Evolutionary conservation across 2,888 invertebrate genomes (phyloP).

Genomic region (Eupithecia pulchellata): DNA sequence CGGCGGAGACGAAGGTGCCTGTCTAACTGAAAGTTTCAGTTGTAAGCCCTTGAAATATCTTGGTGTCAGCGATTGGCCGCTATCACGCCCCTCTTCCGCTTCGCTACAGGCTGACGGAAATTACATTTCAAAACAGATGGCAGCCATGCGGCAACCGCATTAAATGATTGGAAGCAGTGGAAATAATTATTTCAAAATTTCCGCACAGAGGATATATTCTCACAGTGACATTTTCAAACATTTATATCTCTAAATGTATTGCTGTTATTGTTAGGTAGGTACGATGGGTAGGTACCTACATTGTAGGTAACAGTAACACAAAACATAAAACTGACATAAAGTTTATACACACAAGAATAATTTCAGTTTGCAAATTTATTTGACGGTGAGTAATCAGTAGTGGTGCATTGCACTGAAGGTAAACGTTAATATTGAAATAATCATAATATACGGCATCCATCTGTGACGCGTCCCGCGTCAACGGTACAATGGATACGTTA

Average conservation of each 20-base stretch:
- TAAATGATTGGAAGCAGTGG: constrained; percentile 11
- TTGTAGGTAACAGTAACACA: not conserved
- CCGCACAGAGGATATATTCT: not conserved
- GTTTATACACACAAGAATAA: not conserved
- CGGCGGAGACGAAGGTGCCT: constrained; percentile 28
- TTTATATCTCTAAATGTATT: not conserved
- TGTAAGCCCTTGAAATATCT: constrained; percentile 50
- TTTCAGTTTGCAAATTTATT: constrained; percentile 1
- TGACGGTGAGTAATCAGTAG: constrained; percentile 10
- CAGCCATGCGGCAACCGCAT: constrained; percentile 13
- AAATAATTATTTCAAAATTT: constrained; percentile 10
- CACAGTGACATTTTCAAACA: not conserved
- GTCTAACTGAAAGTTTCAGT: constrained; percentile 52
- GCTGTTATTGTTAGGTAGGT: too few relatives aligned
- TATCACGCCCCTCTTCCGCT: constrained; percentile 47
- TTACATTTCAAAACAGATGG: constrained; percentile 53
- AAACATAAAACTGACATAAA: not conserved
- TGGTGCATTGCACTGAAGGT: constrained; percentile 14
- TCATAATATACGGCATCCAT: constrained; percentile 24
- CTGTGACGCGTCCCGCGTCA: constrained; percentile 33
- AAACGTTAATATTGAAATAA: constrained; percentile 26
- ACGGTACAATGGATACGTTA: constrained; percentile 37
- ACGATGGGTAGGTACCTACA: too few relatives aligned
- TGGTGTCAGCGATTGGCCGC: constrained; percentile 51
- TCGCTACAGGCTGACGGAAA: constrained; percentile 48